A percentile compares a stretch with the other conserved stretches of the same genome.
Conservation (phyloP, 2,888 invertebrate genomes). For the Halictus quadricinctus region DNA sequence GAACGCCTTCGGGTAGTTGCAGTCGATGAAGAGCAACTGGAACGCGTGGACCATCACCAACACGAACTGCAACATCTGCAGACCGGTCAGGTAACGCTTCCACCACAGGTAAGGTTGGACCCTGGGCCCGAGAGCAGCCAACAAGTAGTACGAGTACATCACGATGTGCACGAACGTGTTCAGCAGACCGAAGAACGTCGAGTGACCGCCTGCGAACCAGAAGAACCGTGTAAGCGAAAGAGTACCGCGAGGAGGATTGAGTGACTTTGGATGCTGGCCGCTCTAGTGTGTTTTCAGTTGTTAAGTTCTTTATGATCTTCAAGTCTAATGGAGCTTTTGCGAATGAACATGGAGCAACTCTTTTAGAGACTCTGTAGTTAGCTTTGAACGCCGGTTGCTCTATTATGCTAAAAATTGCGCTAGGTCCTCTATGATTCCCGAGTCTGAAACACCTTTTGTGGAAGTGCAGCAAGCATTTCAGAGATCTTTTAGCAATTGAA, state of each 20-base stretch:
- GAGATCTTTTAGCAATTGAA: too few species aligned
- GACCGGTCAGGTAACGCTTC: slow-evolving; percentile 95
- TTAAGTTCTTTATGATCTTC: too few species aligned
- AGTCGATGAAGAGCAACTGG: slow-evolving; percentile 94
- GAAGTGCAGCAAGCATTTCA: too few species aligned
- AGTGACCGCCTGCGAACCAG: slow-evolving; percentile 89
- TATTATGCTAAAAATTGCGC: too few species aligned
- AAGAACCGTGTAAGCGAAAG: neutral
- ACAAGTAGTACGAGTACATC: slow-evolving; percentile 96
- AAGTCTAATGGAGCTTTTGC: too few species aligned
- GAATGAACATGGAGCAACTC: too few species aligned
- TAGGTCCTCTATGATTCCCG: too few species aligned
- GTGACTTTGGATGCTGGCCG: neutral
- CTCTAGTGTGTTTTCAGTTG: too few species aligned
- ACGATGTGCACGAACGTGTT: slow-evolving; percentile 97
- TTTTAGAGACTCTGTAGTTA: too few species aligned
- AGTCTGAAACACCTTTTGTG: too few species aligned
- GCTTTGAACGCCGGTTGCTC: too few species aligned
- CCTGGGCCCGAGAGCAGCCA: slow-evolving; percentile 94
- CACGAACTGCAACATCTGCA: slow-evolving; percentile 97
- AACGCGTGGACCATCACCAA: slow-evolving; percentile 94
- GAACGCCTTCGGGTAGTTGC: slow-evolving; percentile 94
- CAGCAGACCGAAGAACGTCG: slow-evolving; percentile 95
- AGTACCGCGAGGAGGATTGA: neutral
- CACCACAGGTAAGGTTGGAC: slow-evolving; percentile 96